Base-by-base conservation (phyloP, 2,888 invertebrate species). In the Cephus nigrinus region DNA sequence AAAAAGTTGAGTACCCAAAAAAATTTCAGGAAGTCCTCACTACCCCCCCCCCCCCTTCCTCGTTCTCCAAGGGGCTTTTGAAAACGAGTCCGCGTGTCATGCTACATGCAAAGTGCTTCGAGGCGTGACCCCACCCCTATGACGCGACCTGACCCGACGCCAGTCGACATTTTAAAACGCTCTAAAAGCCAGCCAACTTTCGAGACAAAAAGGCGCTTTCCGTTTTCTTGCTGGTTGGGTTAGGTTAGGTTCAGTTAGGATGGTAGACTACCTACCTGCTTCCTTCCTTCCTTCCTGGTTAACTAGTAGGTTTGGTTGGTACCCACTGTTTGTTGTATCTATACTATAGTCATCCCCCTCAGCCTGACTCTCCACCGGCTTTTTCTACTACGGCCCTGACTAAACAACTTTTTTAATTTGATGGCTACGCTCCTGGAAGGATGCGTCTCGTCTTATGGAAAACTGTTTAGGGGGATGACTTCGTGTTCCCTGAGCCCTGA, bases 141-240 rank as follows among this genome's bases (percentile, higher is more conserved):
- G 71, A 71, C 31, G 12, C 71, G 71, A 33, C 55, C 55, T 55
- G 55, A 55, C 77, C 75, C 78, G 72, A 75, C 75, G 78, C 12
- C 23, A 69, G 75, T 73, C 78, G 75, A 78, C 78, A 75, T 75
- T 78, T 75, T 75, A 78, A 78, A 78, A 78, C 78, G 75, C 72
- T 78, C 78, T 78, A 75, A 78, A 75, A 78, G 78, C 78, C 36
- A 75, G 78, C 78, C 78, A 78, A 78, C 75, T 78, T 78, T 78
- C 71, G 78, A 75, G 72, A 78, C 75, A 78, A 78, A 78, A 78
- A 75, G 55, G 75, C 78, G 71, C 71, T 33, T 71, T 71, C 71
- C 71, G 31, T 71, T 12, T 71, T 33, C 31, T 71, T 71, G 71
- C 31, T 9, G 9, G 55, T 55, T 23, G 9, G 55, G 55, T 23